Evolutionary conservation across 2,113 vertebrate genomes (phyloP), one percentile per base, ranked within the genome.

Genomic region (Alosa alosa): DNA sequence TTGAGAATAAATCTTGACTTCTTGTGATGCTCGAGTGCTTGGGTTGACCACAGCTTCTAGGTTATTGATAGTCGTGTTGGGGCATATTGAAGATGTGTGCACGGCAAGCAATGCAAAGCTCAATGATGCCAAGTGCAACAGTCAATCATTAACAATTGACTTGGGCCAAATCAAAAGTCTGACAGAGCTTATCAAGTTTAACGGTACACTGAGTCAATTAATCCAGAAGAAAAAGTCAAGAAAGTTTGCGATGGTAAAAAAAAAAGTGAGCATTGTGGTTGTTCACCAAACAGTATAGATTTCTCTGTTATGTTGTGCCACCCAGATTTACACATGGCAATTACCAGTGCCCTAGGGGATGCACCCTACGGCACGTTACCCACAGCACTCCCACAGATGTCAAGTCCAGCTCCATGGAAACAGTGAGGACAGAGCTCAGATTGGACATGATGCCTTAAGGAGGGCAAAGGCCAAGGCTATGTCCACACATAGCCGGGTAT

Each of bases 21-120:
- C n/a, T 17, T 78, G 72, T 78, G 72, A 17, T 36, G 31, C 31
- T 39, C 31, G 13, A 36, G 25, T 78, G 72, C 72, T 78, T 78
- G 72, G 72, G 39, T 39, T 78, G 72, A 36, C 72, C 72, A 13
- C 72, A 17, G 72, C 31, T 39, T 39, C 72, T 39, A 78, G 72
- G 72, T 78, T 36, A 78, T 78, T 39, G 72, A 78, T 36, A 78
- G 5, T 39, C 72, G 36, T 78, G 72, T 36, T 78, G 72, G 72
- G 15, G 10, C 72, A 78, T 78, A 78, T 78, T 78, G 72, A 78
- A 78, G 72, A 78, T 78, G 72, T 78, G 72, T 78, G 31, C 72
- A 78, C 72, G 20, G 72, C 72, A 41, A 78, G 72, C 72, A 78
- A 78, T 39, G 72, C 72, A 41, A 15, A 39, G 36, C 72, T 78